Evolutionary conservation across 2,113 vertebrate species (phyloP).

Genomic region (Empidonax alnorum): DNA sequence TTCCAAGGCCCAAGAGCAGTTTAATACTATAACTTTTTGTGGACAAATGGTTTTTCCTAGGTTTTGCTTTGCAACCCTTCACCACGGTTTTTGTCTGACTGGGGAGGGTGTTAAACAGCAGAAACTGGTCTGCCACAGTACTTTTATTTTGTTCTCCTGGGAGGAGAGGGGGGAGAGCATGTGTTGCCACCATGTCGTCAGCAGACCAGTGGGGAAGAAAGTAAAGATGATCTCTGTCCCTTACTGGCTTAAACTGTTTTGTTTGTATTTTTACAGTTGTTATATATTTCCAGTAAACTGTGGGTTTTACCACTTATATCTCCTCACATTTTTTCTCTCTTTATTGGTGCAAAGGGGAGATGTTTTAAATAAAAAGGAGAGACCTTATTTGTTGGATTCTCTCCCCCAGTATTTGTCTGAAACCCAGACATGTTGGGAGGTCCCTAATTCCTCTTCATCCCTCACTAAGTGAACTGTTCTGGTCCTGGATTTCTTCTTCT

Average conservation of each 20-base stretch:
- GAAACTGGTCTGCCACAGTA: not conserved
- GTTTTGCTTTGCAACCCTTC: not conserved
- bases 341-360: not conserved
- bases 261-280: not conserved
- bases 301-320: not conserved
- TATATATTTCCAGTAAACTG: not conserved
- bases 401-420: not conserved
- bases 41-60: not conserved
- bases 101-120: not conserved
- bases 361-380: not conserved
- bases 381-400: not conserved
- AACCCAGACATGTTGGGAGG: not conserved
- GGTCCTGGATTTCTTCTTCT: not conserved
- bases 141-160: not conserved
- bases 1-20: not conserved
- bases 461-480: not conserved
- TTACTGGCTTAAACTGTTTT: not conserved
- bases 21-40: not conserved
- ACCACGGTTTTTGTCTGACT: not conserved
- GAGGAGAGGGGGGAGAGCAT: not conserved
- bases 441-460: not conserved
- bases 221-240: not conserved
- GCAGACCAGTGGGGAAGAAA: not conserved
- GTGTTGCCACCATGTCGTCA: not conserved
- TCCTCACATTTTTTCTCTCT: not conserved